Conservation (phyloP, 2,797 vertebrate genomes). For the Artibeus lituratus region DNA sequence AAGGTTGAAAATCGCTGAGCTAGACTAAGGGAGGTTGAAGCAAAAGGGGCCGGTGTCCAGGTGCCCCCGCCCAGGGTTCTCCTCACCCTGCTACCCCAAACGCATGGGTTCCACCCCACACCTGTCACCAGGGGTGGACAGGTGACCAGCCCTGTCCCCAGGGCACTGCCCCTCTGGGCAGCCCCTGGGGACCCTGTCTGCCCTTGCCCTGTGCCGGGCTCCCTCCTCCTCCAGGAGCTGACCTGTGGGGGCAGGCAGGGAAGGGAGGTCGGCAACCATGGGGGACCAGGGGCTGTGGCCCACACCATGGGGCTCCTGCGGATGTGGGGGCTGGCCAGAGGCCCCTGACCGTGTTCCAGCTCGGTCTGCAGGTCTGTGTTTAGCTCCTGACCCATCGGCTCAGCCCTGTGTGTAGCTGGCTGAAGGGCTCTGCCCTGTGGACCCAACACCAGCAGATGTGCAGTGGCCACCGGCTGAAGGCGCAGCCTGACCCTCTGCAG, state of each 20-base stretch:
- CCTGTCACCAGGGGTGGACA: too few species aligned
- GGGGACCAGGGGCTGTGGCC: not conserved
- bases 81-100: not conserved
- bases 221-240: rapidly evolving
- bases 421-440: not conserved
- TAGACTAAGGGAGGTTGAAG: not conserved
- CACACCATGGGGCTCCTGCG: rapidly evolving
- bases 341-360: not conserved
- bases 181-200: not conserved
- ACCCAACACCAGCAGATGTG: not conserved
- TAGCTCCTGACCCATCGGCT: not conserved
- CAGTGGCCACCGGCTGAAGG: not conserved
- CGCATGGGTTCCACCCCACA: rapidly evolving
- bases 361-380: not conserved
- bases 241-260: rapidly evolving
- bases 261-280: rapidly evolving
- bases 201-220: rapidly evolving
- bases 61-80: not conserved
- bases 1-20: too few species aligned
- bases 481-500: not conserved
- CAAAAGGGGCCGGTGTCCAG: not conserved
- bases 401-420: not conserved
- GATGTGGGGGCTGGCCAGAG: too few species aligned
- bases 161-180: not conserved
- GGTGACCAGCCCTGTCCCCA: not conserved